phyloP scores from a whole-genome alignment of 1,140 invertebrate genomes.

The Tetraneura akinire region DNA sequence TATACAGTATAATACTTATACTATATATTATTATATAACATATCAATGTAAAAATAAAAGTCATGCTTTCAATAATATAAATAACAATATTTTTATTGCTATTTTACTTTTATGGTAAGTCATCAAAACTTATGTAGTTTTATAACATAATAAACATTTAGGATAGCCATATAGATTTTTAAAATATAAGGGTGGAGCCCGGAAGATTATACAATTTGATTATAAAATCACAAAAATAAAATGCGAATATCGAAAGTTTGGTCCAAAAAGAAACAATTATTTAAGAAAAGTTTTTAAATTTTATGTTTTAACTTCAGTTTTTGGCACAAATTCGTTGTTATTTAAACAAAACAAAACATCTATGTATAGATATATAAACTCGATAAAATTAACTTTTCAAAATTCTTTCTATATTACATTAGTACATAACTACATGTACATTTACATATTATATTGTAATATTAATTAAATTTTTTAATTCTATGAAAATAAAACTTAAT shows the following conservation, averaged over 20 bases:
- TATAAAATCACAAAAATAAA: background rate
- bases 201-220: background rate
- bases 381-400: no score
- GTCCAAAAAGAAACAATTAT: constrained; percentile 1
- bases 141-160: background rate
- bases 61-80: background rate
- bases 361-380: no score
- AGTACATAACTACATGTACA: no score
- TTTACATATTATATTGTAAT: no score
- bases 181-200: background rate
- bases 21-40: no score
- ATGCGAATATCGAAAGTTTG: background rate
- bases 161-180: background rate
- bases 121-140: constrained; percentile 13
- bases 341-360: no score
- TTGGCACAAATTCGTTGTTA: background rate
- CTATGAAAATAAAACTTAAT: no score
- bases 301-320: background rate
- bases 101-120: background rate
- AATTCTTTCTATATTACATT: no score
- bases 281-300: background rate
- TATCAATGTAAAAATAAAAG: no score
- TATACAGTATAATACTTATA: no score
- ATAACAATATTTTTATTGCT: background rate
- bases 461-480: no score